These are phyloP conservation scores for Lates japonicus DNA, from an alignment of 2,797 vertebrate genomes.

Conservation along the genomic window DNA sequence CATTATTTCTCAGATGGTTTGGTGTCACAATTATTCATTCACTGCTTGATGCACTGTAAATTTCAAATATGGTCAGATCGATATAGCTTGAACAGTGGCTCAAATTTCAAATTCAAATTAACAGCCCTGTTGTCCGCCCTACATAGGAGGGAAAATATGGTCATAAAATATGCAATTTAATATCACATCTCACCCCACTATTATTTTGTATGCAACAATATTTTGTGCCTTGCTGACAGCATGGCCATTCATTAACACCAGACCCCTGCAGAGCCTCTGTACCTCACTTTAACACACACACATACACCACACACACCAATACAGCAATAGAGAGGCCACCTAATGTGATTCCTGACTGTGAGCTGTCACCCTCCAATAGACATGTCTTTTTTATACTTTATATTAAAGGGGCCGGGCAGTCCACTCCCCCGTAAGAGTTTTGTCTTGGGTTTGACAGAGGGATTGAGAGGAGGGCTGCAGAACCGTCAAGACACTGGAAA, in stretches of 20 bases:
- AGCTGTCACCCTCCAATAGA: constrained; percentile 70
- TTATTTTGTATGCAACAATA: constrained; percentile 39
- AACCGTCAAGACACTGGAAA: background rate
- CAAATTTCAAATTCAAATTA: constrained; percentile 7
- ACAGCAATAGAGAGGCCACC: constrained; percentile 48
- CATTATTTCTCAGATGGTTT: background rate
- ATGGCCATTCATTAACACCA: constrained; percentile 62
- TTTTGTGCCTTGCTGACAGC: constrained; percentile 52
- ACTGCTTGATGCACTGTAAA: background rate
- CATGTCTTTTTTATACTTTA: constrained; percentile 62
- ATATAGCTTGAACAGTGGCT: background rate
- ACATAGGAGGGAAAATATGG: background rate
- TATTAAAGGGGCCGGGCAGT: constrained; percentile 54
- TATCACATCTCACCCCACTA: constrained; percentile 4
- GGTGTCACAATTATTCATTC: background rate
- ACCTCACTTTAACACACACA: constrained; percentile 38
- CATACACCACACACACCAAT: constrained; percentile 35
- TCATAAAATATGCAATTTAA: constrained; percentile 5
- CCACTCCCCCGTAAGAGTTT: constrained; percentile 46
- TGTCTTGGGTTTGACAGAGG: constrained; percentile 55
- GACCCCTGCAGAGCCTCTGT: constrained; percentile 50
- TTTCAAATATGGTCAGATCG: background rate
- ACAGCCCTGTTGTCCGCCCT: background rate
- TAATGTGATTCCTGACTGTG: constrained; percentile 61
- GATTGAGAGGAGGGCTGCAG: constrained; percentile 27